A percentile compares a stretch with the other conserved stretches of the same genome.
Conservation (phyloP, 2,113 vertebrate species). For the Morone chrysops region DNA sequence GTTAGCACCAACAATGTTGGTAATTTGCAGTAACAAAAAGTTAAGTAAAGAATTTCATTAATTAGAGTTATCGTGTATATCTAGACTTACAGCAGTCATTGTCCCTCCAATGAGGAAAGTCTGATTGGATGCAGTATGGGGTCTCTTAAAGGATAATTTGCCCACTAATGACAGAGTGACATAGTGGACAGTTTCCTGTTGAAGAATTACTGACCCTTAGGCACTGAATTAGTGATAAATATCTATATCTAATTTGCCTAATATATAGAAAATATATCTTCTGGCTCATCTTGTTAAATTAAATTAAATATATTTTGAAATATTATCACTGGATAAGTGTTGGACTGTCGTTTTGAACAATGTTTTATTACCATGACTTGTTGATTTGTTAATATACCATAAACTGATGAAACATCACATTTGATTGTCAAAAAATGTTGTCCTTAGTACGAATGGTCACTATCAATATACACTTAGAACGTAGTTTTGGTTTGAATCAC, state of each 20-base stretch:
- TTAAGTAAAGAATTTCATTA: not conserved
- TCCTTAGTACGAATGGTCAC: not conserved
- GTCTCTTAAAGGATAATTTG: slow-evolving; percentile 2
- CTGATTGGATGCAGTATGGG: not conserved
- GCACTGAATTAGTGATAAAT: not conserved
- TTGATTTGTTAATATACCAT: not conserved
- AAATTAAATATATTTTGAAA: not conserved
- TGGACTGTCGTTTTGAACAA: not conserved
- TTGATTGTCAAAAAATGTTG: not conserved
- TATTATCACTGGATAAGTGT: not conserved
- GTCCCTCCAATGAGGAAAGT: not conserved
- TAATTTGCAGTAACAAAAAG: not conserved
- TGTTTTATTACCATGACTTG: slow-evolving; percentile 8
- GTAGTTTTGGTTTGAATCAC: not conserved
- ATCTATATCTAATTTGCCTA: not conserved
- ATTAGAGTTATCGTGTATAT: not conserved
- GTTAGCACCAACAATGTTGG: not conserved
- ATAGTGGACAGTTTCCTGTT: not conserved
- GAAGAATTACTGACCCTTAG: not conserved
- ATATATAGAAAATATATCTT: not conserved
- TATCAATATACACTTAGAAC: no score
- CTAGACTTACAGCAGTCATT: not conserved
- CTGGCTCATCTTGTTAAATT: slow-evolving; percentile 9
- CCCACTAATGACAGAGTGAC: slow-evolving; percentile 12
- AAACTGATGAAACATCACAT: not conserved